phyloP scores from a whole-genome alignment of 2,113 vertebrate species.

The Myotis lucifugus region DNA sequence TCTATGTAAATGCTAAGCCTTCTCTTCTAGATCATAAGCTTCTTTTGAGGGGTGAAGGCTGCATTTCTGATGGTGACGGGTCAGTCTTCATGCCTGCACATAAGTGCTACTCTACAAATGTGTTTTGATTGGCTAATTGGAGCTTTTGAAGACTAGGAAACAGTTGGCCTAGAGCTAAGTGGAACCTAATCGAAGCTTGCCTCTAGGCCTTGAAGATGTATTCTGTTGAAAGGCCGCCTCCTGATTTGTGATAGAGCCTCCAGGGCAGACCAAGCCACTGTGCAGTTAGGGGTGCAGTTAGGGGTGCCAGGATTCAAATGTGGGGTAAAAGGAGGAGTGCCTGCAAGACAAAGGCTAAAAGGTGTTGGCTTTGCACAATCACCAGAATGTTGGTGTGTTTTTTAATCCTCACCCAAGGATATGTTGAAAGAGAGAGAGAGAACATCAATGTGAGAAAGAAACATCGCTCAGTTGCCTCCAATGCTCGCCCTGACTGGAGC shows the following conservation, averaged over 20 bases:
- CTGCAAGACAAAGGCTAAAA: not conserved
- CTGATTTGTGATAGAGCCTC: not conserved
- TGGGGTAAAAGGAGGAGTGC: not conserved
- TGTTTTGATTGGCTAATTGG: slow-evolving; percentile 3
- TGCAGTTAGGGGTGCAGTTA: not conserved
- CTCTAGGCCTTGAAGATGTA: not conserved
- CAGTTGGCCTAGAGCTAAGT: not conserved
- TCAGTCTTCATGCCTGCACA: not conserved
- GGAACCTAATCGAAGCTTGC: not conserved
- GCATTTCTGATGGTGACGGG: not conserved
- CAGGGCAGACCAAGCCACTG: not conserved
- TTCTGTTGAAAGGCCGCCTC: not conserved
- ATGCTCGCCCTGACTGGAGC: too few relatives aligned
- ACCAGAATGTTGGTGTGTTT: not conserved
- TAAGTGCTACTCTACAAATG: not conserved
- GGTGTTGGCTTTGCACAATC: not conserved
- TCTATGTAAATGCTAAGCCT: not conserved
- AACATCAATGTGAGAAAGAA: too few relatives aligned
- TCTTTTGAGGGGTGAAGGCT: not conserved
- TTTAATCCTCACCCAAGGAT: too few relatives aligned
- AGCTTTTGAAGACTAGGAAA: not conserved
- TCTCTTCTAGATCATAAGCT: not conserved
- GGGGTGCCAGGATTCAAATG: not conserved
- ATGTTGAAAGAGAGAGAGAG: too few relatives aligned
- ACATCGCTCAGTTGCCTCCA: too few relatives aligned